These are phyloP conservation scores for Cosmopolites sordidus DNA, from an alignment of 2,888 invertebrate species.

Conservation along the genomic window DNA sequence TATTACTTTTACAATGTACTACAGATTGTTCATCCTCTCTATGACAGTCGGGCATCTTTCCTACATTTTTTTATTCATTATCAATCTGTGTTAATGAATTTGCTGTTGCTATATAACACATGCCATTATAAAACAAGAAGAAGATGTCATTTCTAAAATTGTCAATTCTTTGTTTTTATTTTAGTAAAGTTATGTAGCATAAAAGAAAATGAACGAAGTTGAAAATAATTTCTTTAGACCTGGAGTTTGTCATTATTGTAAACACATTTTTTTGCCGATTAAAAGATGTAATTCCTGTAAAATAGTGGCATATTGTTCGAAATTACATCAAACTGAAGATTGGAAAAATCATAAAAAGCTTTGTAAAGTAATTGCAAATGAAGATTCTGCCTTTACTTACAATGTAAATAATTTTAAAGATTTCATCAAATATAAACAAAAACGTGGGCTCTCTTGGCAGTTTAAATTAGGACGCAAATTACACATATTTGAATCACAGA, in stretches of 20 bases:
- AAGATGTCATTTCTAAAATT: too few species aligned
- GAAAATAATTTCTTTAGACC: neutral
- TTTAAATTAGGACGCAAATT: conserved; percentile 31
- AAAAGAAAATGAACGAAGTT: too few species aligned
- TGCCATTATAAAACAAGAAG: too few species aligned
- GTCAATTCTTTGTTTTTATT: too few species aligned
- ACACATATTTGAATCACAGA: conserved; percentile 33
- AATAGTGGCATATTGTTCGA: conserved; percentile 61
- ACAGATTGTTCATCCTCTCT: too few species aligned
- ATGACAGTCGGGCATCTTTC: too few species aligned
- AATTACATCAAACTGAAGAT: conserved; percentile 71
- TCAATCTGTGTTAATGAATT: too few species aligned
- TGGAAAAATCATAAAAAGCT: conserved; percentile 71
- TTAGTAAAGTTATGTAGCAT: too few species aligned
- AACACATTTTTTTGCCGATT: neutral
- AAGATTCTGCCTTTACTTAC: conserved; percentile 2
- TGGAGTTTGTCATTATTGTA: conserved; percentile 1
- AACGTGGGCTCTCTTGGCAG: conserved; percentile 28
- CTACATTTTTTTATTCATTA: too few species aligned
- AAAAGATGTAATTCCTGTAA: conserved; percentile 6
- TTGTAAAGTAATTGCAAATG: neutral
- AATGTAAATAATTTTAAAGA: conserved; percentile 21
- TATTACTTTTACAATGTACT: too few species aligned
- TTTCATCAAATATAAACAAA: conserved; percentile 15
- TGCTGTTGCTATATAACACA: too few species aligned